Evolutionary conservation across 2,888 invertebrate genomes (phyloP), one percentile per base, ranked within the genome.

Genomic region (Globia sparganii): DNA sequence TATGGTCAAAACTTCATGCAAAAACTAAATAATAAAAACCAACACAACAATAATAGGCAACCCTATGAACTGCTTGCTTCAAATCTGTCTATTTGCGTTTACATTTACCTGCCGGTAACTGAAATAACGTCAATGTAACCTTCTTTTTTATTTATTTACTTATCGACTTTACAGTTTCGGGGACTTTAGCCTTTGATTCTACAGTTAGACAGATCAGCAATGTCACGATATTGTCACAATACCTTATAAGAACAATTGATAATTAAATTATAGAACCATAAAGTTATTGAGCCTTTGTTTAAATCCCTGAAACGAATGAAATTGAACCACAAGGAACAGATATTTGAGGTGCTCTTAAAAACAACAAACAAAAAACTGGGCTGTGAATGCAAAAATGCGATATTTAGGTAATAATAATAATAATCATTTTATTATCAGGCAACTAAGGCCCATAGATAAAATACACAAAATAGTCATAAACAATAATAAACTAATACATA

Each of bases 141-240:
- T 86, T 84, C 81, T 72, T 75, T 72, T 78, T 76, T 84, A 78
- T 86, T 81, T 86, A 75, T 83, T 84, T 84, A 73, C 77, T 46
- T 46, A 79, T 46, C 31, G 18, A 65, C 40, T 86, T 88, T 34
- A 85, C 85, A 81, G 79, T 62, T 86, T 28, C 43, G 49, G 18
- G 62, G 85, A 85, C 85, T 85, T 85, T 80, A 87, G 65, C 77
- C 75, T 83, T 83, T 87, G 83, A 80, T 64, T 72, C 46, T 62
- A 62, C 66, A 70, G 80, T 84, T 78, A 77, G 31, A 68, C 34
- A 82, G 66, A n/a, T 46, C 28, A 65, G 61, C 70, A 81, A 86
- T 81, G 73, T n/a, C 77, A 68, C 28, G 67, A 64, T 66, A 78
- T 56, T 64, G n/a, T 49, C 25, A 65, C 58, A 71, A 43, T 70